Evolutionary conservation across 2,888 invertebrate genomes (phyloP), one percentile per base, ranked within the genome.

Genomic region (Leistus spinibarbis): DNA sequence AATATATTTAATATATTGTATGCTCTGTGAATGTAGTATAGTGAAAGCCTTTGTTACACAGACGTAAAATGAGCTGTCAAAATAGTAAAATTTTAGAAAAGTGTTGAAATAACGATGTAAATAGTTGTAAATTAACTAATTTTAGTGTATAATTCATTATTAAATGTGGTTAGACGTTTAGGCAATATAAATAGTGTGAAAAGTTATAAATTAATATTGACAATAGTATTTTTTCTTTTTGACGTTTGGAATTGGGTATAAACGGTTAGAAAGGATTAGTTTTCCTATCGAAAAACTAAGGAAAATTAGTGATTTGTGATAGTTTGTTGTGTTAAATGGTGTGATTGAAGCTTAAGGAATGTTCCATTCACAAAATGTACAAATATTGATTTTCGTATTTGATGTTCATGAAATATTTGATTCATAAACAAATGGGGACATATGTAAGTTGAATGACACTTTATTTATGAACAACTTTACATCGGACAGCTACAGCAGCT

Each of bases 291-390:
- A 7, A 40, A 40, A 40, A 40, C 7, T 5, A 13, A n/a, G 7
- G 40, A 40, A 40, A 4, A 40, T 40, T 7, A 10, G 40, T 13
- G 7, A 40, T 3, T 40, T 40, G 1, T 5, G 1, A 40, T 5
- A 13, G 40, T 40, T 40, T 40, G 7, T 1, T 5, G 40, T 5
- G 40, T 40, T 40, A 3, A 40, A 56, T 22, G 23, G 62, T 75
- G 75, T 75, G 20, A 75, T 54, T 23, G 54, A 22, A 69, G 54
- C 20, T 75, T 75, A 69, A 68, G 75, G 75, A 75, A 68, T 68
- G 69, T 69, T 69, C 69, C 75, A 75, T 75, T 75, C 68, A 75
- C 75, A 75, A 75, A 54, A 62, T 75, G 62, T 54, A 75, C 75
- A 54, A 27, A 63, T 75, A 75, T 75, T 69, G 75, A 75, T 75